Base-by-base conservation (phyloP, 1,140 invertebrate genomes). In the Drosophila teissieri region DNA sequence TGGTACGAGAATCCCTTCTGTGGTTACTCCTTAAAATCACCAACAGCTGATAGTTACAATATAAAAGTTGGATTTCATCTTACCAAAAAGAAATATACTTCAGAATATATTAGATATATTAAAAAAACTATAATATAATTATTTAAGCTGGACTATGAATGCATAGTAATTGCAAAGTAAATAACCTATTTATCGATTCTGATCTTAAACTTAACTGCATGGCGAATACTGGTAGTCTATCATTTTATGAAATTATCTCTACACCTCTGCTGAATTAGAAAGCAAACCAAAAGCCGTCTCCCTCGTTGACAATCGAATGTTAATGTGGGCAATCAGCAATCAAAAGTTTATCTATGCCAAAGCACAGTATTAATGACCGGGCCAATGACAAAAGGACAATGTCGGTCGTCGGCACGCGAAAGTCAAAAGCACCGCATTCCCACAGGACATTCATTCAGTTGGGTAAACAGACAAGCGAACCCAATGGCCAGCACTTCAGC, bases 381-480 rank as follows among this genome's bases (percentile, higher is more conserved):
- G 15, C 53, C 60, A 81, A 81, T 67, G 78, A 70, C 73, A 78
- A 78, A 78, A 67, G 62, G 63, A 86, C 82, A 81, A 55, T 55
- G 60, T 39, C 55, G 54, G 73, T 48, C 64, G 61, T 49, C 63
- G 55, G 73, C 82, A 85, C 81, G 81, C 73, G 60, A 81, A 27
- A 49, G 73, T 58, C 62, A 55, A 76, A 60, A 42, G 53, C 48
- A 17, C 34, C 19, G 34, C 42, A 42, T 36, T 57, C 61, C 73
- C 62, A 40, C 36, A 36, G 73, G 63, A 70, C 67, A 40, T 40
- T 4, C 67, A 31, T 42, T 34, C 44, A 70, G 42, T 17, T 39
- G 42, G 67, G 44, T 42, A 42, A 70, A 70, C 67, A 77, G 34
- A 27, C 49, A 60, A 42, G 12, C 37, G 36, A 72, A 46, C 53